Evolutionary conservation across 2,797 vertebrate species (phyloP), one percentile per base, ranked within the genome.

Genomic region (Sparidentex hasta): DNA sequence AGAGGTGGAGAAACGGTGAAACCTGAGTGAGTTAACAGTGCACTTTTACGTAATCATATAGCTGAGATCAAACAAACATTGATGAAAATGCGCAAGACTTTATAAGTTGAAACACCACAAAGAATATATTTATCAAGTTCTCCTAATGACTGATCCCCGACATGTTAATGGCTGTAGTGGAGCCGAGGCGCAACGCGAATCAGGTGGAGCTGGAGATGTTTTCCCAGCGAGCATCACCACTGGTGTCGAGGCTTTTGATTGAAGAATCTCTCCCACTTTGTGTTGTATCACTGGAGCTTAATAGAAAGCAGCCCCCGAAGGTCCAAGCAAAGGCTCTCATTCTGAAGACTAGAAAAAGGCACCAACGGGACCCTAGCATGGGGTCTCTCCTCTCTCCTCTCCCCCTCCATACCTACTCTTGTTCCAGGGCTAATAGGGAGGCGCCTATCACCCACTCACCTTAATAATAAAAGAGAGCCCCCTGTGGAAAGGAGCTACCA

Each of bases 401-500:
- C 81, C 75, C 81, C 78, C 85, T 78, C 65, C 85, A 84, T 83
- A 81, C 80, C 75, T 74, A 33, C 81, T 81, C 87, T 89, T 89
- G 87, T 92, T 84, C 82, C 73, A 77, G 78, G 82, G 88, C 83
- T 94, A 91, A 94, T 91, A 73, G 76, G 83, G 78, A 88, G 82
- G 71, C 59, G 23, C 75, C 88, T 87, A 91, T 94, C 91, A 93
- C 85, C 91, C 90, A 88, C 92, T 93, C 90, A 91, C 92, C 90
- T 90, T 90, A 52, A 91, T 91, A 92, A 93, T 92, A 89, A 90
- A 82, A 91, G 95, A 96, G 96, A 98, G 97, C 94, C 96, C 96
- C 97, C 97, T 95, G 96, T 97, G 97, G 95, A 97, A 97, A 96
- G 95, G 95, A 96, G 97, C 97, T 96, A 81, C 96, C 96, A 97